Conservation (phyloP, 53 echinoderm and acorn worm genomes). For the Actinopyga echinites region DNA sequence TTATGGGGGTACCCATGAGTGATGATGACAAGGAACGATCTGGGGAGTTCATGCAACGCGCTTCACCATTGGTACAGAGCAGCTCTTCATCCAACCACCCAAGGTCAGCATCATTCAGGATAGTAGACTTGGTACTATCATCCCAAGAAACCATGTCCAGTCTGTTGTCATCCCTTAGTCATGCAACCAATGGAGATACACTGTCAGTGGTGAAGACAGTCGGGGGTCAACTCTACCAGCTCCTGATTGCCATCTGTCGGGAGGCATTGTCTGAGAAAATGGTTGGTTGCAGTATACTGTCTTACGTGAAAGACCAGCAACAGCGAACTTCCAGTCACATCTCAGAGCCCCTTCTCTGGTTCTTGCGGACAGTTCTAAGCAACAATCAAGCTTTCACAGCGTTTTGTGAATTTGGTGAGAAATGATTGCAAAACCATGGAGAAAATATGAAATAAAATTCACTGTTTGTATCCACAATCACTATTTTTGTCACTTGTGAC, state of each 20-base stretch:
- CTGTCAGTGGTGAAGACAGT: conserved; percentile 54
- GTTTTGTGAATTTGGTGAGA: conserved; percentile 94
- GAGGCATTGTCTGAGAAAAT: conserved; percentile 83
- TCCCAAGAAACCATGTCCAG: conserved; percentile 81
- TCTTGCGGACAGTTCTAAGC: conserved; percentile 72
- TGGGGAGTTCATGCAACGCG: conserved; percentile 49
- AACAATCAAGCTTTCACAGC: conserved; percentile 69
- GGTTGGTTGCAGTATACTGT: conserved; percentile 72
- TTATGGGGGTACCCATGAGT: conserved; percentile 50
- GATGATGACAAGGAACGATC: conserved; percentile 96
- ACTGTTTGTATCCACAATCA: no score
- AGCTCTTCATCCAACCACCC: conserved; percentile 47
- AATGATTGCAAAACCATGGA: no score
- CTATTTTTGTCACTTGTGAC: no score
- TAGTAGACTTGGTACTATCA: conserved; percentile 88
- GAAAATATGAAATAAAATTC: no score
- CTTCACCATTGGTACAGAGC: conserved; percentile 1
- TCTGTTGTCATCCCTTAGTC: conserved; percentile 73
- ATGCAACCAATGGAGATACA: conserved; percentile 82
- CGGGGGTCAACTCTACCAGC: conserved; percentile 80
- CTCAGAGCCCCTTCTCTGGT: conserved; percentile 93
- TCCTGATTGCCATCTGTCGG: conserved; percentile 72
- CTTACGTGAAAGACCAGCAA: conserved; percentile 59
- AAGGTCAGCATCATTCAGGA: conserved; percentile 48
- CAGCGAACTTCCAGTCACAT: conserved; percentile 7